phyloP scores from a whole-genome alignment of 2,797 vertebrate species.

The Ctenosaura bakeri region DNA sequence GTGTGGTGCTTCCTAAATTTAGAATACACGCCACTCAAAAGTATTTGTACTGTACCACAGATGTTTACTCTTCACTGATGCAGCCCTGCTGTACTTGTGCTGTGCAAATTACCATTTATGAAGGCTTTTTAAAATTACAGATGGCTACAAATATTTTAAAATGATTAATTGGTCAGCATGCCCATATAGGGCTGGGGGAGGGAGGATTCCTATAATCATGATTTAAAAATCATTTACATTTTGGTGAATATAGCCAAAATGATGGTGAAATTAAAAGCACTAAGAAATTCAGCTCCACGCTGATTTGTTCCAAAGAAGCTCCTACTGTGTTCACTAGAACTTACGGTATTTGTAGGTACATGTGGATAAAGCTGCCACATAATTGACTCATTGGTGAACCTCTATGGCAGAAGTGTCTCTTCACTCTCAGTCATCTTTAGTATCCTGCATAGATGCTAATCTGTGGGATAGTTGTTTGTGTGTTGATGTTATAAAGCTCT shows the following conservation, averaged over 20 bases:
- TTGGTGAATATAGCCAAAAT: neutral
- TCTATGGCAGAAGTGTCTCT: neutral
- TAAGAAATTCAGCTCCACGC: neutral
- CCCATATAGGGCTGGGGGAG: neutral
- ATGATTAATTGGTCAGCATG: conserved; percentile 19
- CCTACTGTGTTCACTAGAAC: neutral
- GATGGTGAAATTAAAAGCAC: neutral
- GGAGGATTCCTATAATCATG: conserved; percentile 5
- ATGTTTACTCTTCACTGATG: conserved; percentile 51
- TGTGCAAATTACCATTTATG: conserved; percentile 42
- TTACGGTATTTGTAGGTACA: neutral
- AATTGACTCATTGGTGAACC: neutral
- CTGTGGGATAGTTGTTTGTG: neutral
- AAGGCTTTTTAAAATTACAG: conserved; percentile 32
- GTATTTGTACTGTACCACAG: conserved; percentile 61
- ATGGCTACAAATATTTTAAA: conserved; percentile 33
- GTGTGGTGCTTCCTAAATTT: conserved; percentile 52
- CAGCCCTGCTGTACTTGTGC: conserved; percentile 32
- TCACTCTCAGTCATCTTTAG: neutral
- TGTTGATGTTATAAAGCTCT: neutral
- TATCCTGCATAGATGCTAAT: neutral
- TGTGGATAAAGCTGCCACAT: neutral
- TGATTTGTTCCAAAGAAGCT: neutral
- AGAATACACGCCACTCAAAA: conserved; percentile 47
- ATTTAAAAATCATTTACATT: neutral